Evolutionary conservation across 2,113 vertebrate genomes (phyloP).

Genomic region (Syngnathus floridae): DNA sequence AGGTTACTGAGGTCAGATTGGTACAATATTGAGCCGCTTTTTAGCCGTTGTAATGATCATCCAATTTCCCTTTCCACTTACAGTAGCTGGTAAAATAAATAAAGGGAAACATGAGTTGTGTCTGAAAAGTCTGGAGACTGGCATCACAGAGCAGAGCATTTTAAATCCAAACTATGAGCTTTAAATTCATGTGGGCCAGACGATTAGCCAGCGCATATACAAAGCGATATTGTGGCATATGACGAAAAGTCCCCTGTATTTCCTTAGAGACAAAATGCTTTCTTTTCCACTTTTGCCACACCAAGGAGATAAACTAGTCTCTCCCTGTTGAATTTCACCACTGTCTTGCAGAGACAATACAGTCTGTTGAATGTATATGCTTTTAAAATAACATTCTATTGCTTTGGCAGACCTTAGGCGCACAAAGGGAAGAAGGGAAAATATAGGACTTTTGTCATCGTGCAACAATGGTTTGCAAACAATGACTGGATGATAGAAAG

Average conservation of each 20-base stretch:
- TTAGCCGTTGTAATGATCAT: no score
- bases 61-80: no score
- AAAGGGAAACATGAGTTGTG: no score
- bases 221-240: no score
- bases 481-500: conserved; percentile 29
- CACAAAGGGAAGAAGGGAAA: conserved; percentile 8
- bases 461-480: conserved; percentile 38
- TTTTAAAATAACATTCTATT: conserved; percentile 20
- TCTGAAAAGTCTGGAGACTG: no score
- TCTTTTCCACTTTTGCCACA: not conserved
- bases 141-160: no score
- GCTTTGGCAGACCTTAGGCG: not conserved
- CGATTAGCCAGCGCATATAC: no score
- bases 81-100: no score
- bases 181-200: no score
- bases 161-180: no score
- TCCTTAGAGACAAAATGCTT: not conserved
- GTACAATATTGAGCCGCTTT: no score
- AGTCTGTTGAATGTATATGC: conserved; percentile 22
- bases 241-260: not conserved
- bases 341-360: conserved; percentile 10
- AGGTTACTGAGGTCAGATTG: no score
- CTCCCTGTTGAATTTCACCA: conserved; percentile 2
- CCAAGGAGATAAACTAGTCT: not conserved
- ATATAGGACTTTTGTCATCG: conserved; percentile 6